Base-by-base conservation (phyloP, 2,888 invertebrate species). In the Vesta saturnalis region DNA sequence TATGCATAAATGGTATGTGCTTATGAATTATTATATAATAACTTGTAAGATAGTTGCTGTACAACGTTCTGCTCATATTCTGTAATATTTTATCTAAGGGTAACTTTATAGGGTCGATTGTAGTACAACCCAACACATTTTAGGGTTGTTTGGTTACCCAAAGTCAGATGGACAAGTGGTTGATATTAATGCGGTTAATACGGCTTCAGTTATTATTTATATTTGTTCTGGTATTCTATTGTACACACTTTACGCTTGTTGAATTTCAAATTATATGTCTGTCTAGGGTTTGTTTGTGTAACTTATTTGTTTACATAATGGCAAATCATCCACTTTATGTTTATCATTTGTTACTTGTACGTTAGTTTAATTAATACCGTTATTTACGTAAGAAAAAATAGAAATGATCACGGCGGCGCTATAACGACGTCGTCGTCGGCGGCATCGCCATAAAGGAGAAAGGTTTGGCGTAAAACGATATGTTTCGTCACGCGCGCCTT, bases 151-250 rank as follows among this genome's bases (percentile, higher is more conserved):
- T 73, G 81, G 81, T 81, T 81, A 79, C 75, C 76, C 77, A 70
- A 81, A 83, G 83, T 83, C 83, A 83, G 82, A 82, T 83, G 83
- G 79, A 80, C 82, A 84, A 84, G 83, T 84, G 83, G 80, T 79
- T 77, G 76, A 77, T 78, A 80, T 82, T 81, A 83, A 82, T 82
- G 79, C 79, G 79, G 80, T 82, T 82, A 81, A 82, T 83, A 67
- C 61, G 64, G 81, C 79, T 74, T 78, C 77, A 76, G 76, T 81
- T 81, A 80, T 78, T 80, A 78, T 79, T 76, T 76, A 73, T 78
- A 77, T 79, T 79, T 79, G 76, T 69, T 63, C 43, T 62, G 46
- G 21, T 63, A 60, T 63, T 63, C 59, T 60, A 58, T 64, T 60
- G 61, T 64, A 60, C 60, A 67, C 59, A 68, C 60, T 68, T 63